A percentile compares a stretch with the other conserved stretches of the same genome.
Conservation (phyloP, 2,888 invertebrate species). For the Pasiphila rectangulata region DNA sequence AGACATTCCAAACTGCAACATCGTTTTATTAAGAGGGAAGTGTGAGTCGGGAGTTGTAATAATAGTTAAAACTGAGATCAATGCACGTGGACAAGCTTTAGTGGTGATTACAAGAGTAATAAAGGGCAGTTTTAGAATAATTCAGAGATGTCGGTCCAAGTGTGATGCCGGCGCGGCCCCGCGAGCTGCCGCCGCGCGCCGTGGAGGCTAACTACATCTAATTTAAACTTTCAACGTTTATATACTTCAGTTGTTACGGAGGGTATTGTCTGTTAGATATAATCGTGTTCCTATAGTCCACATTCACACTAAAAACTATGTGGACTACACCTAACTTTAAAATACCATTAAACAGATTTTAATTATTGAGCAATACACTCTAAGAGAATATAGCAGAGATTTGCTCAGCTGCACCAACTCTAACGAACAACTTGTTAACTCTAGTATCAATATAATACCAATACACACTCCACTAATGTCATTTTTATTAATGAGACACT, state of each 20-base stretch:
- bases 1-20: constrained; percentile 56
- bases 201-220: constrained; percentile 76
- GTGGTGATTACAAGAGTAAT: constrained; percentile 28
- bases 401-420: constrained; percentile 80
- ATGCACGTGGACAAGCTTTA: constrained; percentile 21
- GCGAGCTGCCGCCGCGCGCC: constrained; percentile 62
- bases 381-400: constrained; percentile 78
- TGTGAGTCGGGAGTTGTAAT: constrained; percentile 8
- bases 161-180: constrained; percentile 45
- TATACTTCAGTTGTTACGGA: constrained; percentile 71
- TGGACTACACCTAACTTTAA: constrained; percentile 74
- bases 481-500: constrained; percentile 61
- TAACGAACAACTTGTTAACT: constrained; percentile 70
- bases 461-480: constrained; percentile 78
- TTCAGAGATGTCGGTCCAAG: constrained; percentile 42
- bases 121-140: constrained; percentile 52
- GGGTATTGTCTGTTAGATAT: constrained; percentile 80
- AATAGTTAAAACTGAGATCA: constrained; percentile 21
- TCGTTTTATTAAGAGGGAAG: constrained; percentile 24
- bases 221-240: constrained; percentile 69
- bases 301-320: constrained; percentile 63
- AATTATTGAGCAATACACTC: constrained; percentile 80
- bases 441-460: constrained; percentile 70
- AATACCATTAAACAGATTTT: constrained; percentile 76
- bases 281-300: constrained; percentile 65